Conservation (phyloP, 2,797 vertebrate species). For the Acridotheres tristis region DNA sequence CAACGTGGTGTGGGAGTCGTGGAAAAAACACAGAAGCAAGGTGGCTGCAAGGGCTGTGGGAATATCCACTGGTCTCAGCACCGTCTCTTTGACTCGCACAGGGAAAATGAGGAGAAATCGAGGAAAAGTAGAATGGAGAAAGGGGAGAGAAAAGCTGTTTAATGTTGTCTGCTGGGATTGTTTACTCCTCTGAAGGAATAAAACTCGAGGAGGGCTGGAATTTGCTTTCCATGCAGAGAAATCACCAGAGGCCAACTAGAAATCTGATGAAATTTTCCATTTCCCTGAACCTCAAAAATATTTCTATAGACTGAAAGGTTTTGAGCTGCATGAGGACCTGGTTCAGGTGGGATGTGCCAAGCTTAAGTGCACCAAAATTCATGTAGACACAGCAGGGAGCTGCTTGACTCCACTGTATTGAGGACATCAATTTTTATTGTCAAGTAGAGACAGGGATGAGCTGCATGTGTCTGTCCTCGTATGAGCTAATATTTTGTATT, state of each 20-base stretch:
- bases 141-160: background rate
- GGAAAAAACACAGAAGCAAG: background rate
- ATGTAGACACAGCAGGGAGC: fast-evolving
- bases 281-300: background rate
- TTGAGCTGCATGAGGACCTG: background rate
- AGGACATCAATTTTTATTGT: background rate
- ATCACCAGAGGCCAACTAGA: background rate
- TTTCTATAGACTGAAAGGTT: background rate
- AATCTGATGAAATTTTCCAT: background rate
- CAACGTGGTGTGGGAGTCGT: fast-evolving
- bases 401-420: background rate
- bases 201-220: background rate
- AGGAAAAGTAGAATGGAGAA: background rate
- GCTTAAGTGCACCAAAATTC: background rate
- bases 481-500: background rate
- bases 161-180: background rate
- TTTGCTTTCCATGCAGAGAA: background rate
- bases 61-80: background rate
- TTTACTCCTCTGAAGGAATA: background rate
- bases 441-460: background rate
- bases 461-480: background rate
- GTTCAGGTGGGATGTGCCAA: background rate
- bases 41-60: fast-evolving
- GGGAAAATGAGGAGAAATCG: background rate
- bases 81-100: fast-evolving